Base-by-base conservation (phyloP, 2,113 vertebrate genomes). In the Entelurus aequoreus region DNA sequence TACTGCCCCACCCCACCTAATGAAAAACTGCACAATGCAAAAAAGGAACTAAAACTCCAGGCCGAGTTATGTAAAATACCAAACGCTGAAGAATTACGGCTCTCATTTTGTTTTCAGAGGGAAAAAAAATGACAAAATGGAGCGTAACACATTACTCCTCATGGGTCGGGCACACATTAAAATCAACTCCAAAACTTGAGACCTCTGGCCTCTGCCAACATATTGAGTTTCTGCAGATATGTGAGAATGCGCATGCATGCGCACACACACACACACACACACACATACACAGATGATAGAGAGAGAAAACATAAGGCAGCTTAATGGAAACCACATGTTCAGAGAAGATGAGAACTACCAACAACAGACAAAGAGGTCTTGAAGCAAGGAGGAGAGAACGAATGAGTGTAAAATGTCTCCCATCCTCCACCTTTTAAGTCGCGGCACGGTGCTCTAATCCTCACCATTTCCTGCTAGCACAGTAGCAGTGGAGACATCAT, bases 321-420 rank as follows among this genome's bases (percentile, higher is more conserved):
- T 60, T 83, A 87, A 92, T 90, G 85, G 73, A 78, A 90, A 89
- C 85, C 90, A 92, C 85, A 90, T 92, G 88, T 19, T 36, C 21
- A 51, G 4, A 73, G 53, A 54, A 58, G 55, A 70, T 64, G 49
- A 79, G 74, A 64, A 67, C 62, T n/a, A 65, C 63, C 54, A 62
- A 56, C 28, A 35, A 21, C 15, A 50, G 69, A 55, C 21, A 48
- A 6, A 15, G 48, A 63, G 28, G 14, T 59, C 54, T 71, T 65
- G 36, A 47, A 37, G 42, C 42, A 46, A 11, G 58, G 50, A 70
- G 40, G 16, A 50, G n/a, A 54, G 57, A 40, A 55, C 35, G 62
- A 19, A 50, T 42, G 65, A 54, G 37, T 47, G 54, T 21, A 16
- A 38, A 46, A 46, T 11, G 4, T 46, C 42, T 12, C 10, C 42